phyloP scores from a whole-genome alignment of 2,888 invertebrate genomes.

The Mythimna lalbum region DNA sequence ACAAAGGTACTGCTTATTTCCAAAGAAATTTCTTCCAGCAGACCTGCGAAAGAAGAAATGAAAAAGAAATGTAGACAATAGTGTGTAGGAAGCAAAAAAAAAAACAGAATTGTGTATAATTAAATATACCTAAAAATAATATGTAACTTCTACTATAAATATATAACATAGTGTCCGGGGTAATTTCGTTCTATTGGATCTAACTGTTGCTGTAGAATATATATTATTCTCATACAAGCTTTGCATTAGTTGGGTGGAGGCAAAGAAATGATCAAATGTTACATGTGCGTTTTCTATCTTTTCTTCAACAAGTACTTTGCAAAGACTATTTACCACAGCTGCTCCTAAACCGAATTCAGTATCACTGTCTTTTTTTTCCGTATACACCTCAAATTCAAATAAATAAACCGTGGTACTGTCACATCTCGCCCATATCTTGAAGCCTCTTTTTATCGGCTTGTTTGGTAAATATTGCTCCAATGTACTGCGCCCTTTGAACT shows the following conservation, averaged over 20 bases:
- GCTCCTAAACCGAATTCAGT: slow-evolving; percentile 58
- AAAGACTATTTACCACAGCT: slow-evolving; percentile 50
- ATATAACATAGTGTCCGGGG: slow-evolving; percentile 38
- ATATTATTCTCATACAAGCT: slow-evolving; percentile 17
- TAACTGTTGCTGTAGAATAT: slow-evolving; percentile 20
- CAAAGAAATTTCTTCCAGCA: too few relatives aligned
- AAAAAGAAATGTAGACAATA: too few relatives aligned
- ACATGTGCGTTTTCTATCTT: slow-evolving; percentile 14
- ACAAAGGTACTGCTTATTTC: too few relatives aligned
- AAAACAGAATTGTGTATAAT: too few relatives aligned
- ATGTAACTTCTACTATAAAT: too few relatives aligned
- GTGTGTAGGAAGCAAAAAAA: too few relatives aligned
- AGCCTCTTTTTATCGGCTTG: slow-evolving; percentile 36
- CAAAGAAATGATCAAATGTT: slow-evolving; percentile 33
- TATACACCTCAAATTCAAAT: slow-evolving; percentile 46
- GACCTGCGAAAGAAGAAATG: too few relatives aligned
- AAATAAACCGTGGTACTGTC: slow-evolving; percentile 38
- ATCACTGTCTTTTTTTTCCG: slow-evolving; percentile 28
- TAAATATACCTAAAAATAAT: too few relatives aligned
- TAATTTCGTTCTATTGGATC: slow-evolving; percentile 47
- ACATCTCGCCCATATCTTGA: slow-evolving; percentile 31
- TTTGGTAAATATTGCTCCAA: slow-evolving; percentile 35
- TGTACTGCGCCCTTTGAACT: not conserved
- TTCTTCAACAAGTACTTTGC: slow-evolving; percentile 17
- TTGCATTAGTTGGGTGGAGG: slow-evolving; percentile 5